Base-by-base conservation (phyloP, 2,113 vertebrate genomes). In the Coreoperca whiteheadi region DNA sequence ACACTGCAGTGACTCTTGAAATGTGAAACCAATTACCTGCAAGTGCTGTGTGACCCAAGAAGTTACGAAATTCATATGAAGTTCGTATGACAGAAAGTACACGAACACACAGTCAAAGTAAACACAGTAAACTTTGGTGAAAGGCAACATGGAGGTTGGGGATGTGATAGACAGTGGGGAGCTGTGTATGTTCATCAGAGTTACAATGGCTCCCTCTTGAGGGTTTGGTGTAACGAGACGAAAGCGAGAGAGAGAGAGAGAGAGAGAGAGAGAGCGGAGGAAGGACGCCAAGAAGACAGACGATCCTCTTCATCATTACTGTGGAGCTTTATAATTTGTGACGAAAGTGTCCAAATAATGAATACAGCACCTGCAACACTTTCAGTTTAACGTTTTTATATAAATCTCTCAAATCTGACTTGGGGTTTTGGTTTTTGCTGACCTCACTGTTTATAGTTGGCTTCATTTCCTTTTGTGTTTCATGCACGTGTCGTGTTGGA, bases 141-240 rank as follows among this genome's bases (percentile, higher is more conserved):
- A 64, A 51, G 28, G n/a, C 69, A 34, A 20, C 66, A 48, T 34
- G 9, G 65, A 53, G 16, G 54, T 37, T 39, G 48, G 21, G 25
- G 64, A 54, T 21, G 37, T 18, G 56, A 21, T 37, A 28, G 43
- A 56, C 8, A 32, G 56, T 16, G 18, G 6, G 37, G 61, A 64
- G 54, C 14, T 1, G 20, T 43, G 32, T 46, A 56, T 83, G 76
- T 73, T 84, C 65, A 87, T 89, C 53, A 23, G 83, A 94, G 90
- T 25, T 81, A 69, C 92, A 91, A 94, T 87, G 80, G 89, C 92
- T 73, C 92, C 92, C 92, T 93, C 94, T 94, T 18, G 39, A 89
- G 91, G 91, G 30, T 34, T 79, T 16, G 9, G 2, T 50, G 67
- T 67, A 88, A 84, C 51, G n/a, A 50, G 21, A 32, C 21, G 28